Conservation (phyloP, 2,797 vertebrate species). For the Sebastes cheni region DNA sequence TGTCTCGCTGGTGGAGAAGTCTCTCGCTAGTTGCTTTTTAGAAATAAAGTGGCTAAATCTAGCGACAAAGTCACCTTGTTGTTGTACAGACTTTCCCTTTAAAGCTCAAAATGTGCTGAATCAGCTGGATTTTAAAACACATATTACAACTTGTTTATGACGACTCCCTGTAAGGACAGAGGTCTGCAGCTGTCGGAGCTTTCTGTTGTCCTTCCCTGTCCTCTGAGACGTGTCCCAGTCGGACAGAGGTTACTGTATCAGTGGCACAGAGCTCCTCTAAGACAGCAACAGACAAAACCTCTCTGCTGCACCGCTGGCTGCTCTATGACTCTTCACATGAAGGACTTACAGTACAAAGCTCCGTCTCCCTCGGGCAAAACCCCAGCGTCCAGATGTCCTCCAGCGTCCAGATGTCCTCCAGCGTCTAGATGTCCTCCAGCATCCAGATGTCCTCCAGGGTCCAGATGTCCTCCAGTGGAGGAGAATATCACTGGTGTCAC, state of each 20-base stretch:
- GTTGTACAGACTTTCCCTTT: too few relatives aligned
- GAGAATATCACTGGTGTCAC: conserved; percentile 16
- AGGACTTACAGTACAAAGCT: conserved; percentile 51
- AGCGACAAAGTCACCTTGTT: too few relatives aligned
- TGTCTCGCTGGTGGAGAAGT: too few relatives aligned
- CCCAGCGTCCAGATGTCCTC: too few relatives aligned
- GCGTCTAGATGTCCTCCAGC: neutral
- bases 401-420: too few relatives aligned
- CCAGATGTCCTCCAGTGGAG: neutral
- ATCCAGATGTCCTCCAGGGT: conserved; percentile 7
- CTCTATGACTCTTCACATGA: conserved; percentile 43
- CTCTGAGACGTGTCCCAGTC: conserved; percentile 10
- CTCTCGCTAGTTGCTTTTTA: too few relatives aligned
- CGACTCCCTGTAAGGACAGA: neutral
- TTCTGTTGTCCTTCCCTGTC: neutral
- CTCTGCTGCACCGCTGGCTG: too few relatives aligned
- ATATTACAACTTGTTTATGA: neutral
- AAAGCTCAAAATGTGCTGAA: too few relatives aligned
- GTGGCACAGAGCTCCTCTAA: neutral
- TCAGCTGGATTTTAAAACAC: neutral
- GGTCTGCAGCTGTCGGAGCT: too few relatives aligned
- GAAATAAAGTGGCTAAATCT: too few relatives aligned
- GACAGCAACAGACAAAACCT: neutral
- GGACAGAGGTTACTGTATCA: conserved; percentile 15
- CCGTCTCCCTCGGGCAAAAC: conserved; percentile 30